Evolutionary conservation across 2,113 vertebrate genomes (phyloP).

Genomic region (Oriolus oriolus): DNA sequence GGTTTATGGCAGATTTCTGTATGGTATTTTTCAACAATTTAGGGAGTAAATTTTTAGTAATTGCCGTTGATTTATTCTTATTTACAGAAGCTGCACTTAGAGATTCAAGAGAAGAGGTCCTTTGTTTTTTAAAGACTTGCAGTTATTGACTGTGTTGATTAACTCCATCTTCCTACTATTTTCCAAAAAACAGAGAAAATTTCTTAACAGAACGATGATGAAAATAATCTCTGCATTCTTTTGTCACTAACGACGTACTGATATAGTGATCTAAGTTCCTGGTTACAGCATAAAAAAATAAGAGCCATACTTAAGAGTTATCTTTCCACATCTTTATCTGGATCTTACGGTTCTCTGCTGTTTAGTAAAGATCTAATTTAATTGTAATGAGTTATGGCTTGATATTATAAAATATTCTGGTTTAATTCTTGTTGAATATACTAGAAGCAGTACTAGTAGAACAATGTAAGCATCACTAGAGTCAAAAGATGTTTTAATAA

Average conservation of each 20-base stretch:
- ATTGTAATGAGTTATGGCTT: not conserved
- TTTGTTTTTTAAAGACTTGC: not conserved
- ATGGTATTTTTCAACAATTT: not conserved
- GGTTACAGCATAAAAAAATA: not conserved
- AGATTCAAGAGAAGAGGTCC: not conserved
- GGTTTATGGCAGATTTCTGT: not conserved
- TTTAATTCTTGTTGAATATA: not conserved
- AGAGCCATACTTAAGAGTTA: not conserved
- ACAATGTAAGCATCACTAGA: not conserved
- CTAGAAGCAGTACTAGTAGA: not conserved
- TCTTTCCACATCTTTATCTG: not conserved
- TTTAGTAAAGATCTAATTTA: not conserved
- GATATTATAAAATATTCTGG: not conserved
- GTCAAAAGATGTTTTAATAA: not conserved
- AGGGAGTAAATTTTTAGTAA: not conserved
- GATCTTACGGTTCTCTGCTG: not conserved
- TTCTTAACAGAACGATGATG: not conserved
- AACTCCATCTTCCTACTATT: not conserved
- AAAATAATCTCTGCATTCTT: not conserved
- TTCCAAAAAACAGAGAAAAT: not conserved
- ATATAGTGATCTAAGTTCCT: not conserved
- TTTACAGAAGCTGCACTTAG: not conserved
- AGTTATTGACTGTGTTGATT: not conserved
- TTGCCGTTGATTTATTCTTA: not conserved
- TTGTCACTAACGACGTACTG: not conserved